Evolutionary conservation across 2,888 invertebrate species (phyloP).

Genomic region (Tholera decimalis): DNA sequence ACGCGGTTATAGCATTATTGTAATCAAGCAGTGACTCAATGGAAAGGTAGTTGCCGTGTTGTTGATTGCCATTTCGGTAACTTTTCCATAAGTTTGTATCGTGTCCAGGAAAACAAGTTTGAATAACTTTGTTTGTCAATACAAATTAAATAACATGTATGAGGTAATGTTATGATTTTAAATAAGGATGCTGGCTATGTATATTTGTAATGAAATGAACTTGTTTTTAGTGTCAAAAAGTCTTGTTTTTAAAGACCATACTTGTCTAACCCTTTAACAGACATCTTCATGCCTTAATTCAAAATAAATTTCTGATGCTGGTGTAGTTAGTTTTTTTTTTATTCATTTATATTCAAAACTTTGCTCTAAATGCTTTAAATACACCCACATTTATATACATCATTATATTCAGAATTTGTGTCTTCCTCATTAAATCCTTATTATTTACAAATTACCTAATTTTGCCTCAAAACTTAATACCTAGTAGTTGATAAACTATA

Average conservation of each 20-base stretch:
- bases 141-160: background rate
- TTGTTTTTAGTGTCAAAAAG: background rate
- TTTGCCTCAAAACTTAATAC: background rate
- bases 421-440: background rate
- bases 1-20: conserved; percentile 49
- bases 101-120: conserved; percentile 7
- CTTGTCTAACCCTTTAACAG: background rate
- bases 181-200: background rate
- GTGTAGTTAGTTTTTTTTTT: too few relatives aligned
- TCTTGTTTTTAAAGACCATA: background rate
- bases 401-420: too few relatives aligned
- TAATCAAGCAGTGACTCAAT: conserved; percentile 64
- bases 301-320: too few relatives aligned
- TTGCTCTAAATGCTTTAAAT: background rate
- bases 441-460: background rate
- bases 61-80: conserved; percentile 39
- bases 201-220: background rate
- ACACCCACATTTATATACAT: too few relatives aligned
- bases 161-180: background rate
- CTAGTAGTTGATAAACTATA: background rate
- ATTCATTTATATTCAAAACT: background rate
- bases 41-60: conserved; percentile 54
- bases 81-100: conserved; percentile 12
- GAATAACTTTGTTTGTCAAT: background rate
- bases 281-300: background rate